Percentiles rank a stretch among this genome's conserved stretches.
Conservation (phyloP, 2,113 vertebrate species). For the Thamnaconus septentrionalis region DNA sequence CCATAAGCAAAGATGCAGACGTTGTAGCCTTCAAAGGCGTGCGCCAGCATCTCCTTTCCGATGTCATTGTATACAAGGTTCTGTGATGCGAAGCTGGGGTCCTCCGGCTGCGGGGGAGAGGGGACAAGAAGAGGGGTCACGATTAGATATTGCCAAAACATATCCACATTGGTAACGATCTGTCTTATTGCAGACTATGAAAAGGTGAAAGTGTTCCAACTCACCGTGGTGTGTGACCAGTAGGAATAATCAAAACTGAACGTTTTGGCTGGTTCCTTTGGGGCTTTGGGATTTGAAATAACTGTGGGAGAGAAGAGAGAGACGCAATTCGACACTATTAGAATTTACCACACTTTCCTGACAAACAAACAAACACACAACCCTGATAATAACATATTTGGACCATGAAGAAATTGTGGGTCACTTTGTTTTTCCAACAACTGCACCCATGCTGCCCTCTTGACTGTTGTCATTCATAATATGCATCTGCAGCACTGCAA, state of each 20-base stretch:
- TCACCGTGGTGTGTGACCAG: constrained; percentile 98
- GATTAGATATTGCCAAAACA: not conserved
- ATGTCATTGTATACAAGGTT: constrained; percentile 97
- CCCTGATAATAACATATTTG: too few species aligned
- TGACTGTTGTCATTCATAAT: too few species aligned
- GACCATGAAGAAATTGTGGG: too few species aligned
- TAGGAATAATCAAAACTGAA: constrained; percentile 99
- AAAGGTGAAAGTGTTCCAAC: constrained; percentile 8
- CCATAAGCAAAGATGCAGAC: constrained; percentile 99
- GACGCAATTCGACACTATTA: not conserved
- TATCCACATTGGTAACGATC: not conserved
- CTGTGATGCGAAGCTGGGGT: constrained; percentile 93
- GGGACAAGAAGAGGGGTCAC: constrained; percentile 12
- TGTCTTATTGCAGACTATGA: not conserved
- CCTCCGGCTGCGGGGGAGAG: constrained; percentile 84
- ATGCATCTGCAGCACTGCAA: too few species aligned
- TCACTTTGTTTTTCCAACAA: too few species aligned
- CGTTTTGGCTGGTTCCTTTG: constrained; percentile 96
- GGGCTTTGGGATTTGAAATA: constrained; percentile 97
- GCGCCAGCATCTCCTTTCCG: constrained; percentile 95
- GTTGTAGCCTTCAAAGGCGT: constrained; percentile 98
- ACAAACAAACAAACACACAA: too few species aligned
- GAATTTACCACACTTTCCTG: too few species aligned
- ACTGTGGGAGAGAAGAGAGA: constrained; percentile 70
- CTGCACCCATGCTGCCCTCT: too few species aligned